Evolutionary conservation across 2,888 invertebrate species (phyloP).

Genomic region (Eurytoma californica): DNA sequence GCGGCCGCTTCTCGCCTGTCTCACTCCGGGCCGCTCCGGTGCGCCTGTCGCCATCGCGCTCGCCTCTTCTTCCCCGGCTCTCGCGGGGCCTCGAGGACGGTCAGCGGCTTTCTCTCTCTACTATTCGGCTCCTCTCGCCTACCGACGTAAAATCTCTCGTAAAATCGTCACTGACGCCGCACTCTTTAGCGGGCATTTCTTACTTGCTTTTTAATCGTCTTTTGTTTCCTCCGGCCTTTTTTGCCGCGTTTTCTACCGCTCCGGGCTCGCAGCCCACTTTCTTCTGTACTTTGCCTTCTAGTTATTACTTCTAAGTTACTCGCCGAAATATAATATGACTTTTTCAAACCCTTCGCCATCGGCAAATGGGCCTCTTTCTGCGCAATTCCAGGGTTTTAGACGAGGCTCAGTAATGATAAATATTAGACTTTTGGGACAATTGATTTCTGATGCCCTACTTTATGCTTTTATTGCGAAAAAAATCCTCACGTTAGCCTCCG

Average conservation of each 20-base stretch:
- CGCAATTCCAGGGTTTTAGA: too few relatives aligned
- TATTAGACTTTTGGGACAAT: too few relatives aligned
- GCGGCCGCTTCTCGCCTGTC: slow-evolving; percentile 36
- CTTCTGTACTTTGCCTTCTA: neutral
- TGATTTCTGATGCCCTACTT: too few relatives aligned
- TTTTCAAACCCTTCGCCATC: too few relatives aligned
- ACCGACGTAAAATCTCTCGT: slow-evolving; percentile 25
- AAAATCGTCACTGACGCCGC: slow-evolving; percentile 34
- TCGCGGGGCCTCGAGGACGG: slow-evolving; percentile 58
- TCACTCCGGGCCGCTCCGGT: slow-evolving; percentile 48
- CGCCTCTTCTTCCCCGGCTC: slow-evolving; percentile 44
- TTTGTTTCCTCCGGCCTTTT: slow-evolving; percentile 9
- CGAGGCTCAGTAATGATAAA: too few relatives aligned
- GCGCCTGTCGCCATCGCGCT: slow-evolving; percentile 43
- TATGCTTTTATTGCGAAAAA: too few relatives aligned
- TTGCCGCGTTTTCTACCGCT: neutral
- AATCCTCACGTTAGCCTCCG: too few relatives aligned
- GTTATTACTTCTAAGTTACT: too few relatives aligned
- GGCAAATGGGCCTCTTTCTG: too few relatives aligned
- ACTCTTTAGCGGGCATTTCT: slow-evolving; percentile 34
- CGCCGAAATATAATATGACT: too few relatives aligned
- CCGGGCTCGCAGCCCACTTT: neutral
- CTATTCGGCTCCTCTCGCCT: slow-evolving; percentile 22
- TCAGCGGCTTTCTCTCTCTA: slow-evolving; percentile 53
- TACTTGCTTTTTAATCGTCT: slow-evolving; percentile 13